Percentiles rank a stretch among this genome's conserved stretches.
Evolutionary conservation across 2,113 vertebrate genomes (phyloP).

Genomic region (Pipa parva): DNA sequence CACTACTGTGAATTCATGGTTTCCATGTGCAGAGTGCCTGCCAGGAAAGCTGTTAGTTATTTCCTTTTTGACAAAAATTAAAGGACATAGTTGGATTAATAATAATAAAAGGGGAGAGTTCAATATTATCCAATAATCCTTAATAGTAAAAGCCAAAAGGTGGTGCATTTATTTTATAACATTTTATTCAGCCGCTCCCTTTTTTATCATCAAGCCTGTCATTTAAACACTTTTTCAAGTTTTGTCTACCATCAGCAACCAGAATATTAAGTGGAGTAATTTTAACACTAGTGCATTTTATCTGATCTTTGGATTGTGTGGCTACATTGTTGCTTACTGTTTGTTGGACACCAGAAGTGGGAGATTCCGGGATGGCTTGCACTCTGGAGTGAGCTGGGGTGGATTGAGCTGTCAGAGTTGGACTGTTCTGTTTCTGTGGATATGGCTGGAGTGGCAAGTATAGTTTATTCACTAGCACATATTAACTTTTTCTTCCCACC

Average conservation of each 20-base stretch:
- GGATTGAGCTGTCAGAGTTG: too few relatives aligned
- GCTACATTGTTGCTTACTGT: slow-evolving; percentile 41
- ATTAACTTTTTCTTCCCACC: too few relatives aligned
- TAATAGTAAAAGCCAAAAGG: slow-evolving; percentile 52
- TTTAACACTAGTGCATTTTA: too few relatives aligned
- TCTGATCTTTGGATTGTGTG: too few relatives aligned
- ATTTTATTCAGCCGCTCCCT: slow-evolving; percentile 61
- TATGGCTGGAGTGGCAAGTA: too few relatives aligned
- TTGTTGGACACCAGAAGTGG: slow-evolving; percentile 40
- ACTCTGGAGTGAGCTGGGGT: too few relatives aligned
- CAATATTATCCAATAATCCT: slow-evolving; percentile 53
- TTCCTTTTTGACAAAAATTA: too few relatives aligned
- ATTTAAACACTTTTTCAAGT: too few relatives aligned
- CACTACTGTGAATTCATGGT: slow-evolving; percentile 47
- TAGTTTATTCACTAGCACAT: too few relatives aligned
- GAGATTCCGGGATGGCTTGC: slow-evolving; percentile 43
- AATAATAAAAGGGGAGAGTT: slow-evolving; percentile 17
- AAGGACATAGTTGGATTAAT: slow-evolving; percentile 25
- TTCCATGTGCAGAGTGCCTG: slow-evolving; percentile 47
- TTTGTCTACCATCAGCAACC: too few relatives aligned
- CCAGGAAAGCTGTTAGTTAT: slow-evolving; percentile 52
- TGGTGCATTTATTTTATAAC: slow-evolving; percentile 57
- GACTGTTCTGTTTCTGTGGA: too few relatives aligned
- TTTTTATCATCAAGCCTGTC: slow-evolving; percentile 24
- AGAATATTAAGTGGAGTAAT: too few relatives aligned